Percentiles rank a stretch among this genome's conserved stretches.
Conservation (phyloP, 2,888 invertebrate species). For the Morpho achilles region DNA sequence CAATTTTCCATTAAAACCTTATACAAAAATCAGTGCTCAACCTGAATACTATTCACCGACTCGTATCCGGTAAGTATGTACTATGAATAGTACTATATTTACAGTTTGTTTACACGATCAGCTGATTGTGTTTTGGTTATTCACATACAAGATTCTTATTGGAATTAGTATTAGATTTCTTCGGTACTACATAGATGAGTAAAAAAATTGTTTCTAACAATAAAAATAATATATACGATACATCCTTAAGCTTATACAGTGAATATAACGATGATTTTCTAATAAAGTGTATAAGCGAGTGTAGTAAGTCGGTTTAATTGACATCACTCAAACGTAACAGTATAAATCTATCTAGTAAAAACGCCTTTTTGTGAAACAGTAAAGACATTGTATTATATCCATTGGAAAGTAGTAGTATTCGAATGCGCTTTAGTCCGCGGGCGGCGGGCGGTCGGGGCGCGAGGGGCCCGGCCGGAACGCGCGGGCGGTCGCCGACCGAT, state of each 20-base stretch:
- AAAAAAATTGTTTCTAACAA: too few relatives aligned
- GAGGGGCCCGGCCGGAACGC: constrained; percentile 36
- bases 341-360: neutral
- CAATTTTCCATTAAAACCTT: constrained; percentile 18
- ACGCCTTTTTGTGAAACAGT: constrained; percentile 8
- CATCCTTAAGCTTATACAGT: too few relatives aligned
- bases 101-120: constrained; percentile 72
- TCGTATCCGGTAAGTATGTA: constrained; percentile 20
- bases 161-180: constrained; percentile 31
- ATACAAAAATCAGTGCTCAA: neutral
- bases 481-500: constrained; percentile 63
- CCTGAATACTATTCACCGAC: constrained; percentile 5
- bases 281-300: too few relatives aligned
- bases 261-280: too few relatives aligned
- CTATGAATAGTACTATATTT: constrained; percentile 6
- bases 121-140: constrained; percentile 57
- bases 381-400: constrained; percentile 15
- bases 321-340: too few relatives aligned
- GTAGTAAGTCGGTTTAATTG: too few relatives aligned
- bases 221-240: too few relatives aligned
- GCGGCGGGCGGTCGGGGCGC: constrained; percentile 31
- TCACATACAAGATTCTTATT: constrained; percentile 47
- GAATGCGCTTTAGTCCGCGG: constrained; percentile 26
- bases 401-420: constrained; percentile 29
- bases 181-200: neutral